Percentiles rank a stretch among this genome's conserved stretches.
Evolutionary conservation across 2,888 invertebrate genomes (phyloP).

Genomic region (Coronaproctus castanopsis): DNA sequence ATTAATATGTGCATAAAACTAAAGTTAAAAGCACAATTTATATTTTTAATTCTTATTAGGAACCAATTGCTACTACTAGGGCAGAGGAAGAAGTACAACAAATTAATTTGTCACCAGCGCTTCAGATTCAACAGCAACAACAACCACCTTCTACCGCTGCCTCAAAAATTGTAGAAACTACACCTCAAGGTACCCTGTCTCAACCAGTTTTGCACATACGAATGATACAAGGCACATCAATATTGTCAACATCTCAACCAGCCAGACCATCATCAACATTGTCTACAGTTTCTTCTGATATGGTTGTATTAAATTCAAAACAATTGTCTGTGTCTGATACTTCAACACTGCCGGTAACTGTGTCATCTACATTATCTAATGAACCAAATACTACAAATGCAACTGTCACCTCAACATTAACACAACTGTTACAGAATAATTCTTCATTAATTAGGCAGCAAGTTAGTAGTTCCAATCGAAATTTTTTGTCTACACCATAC

Average conservation of each 20-base stretch:
- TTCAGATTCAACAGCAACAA: no score
- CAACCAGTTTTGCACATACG: neutral
- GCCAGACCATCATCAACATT: neutral
- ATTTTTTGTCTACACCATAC: no score
- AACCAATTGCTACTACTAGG: neutral
- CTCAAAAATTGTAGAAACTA: no score
- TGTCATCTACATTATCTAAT: neutral
- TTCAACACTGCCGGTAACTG: neutral
- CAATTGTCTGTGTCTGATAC: no score
- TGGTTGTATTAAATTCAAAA: no score
- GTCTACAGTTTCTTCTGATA: no score
- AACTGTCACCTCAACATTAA: constrained; percentile 25
- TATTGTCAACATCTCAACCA: neutral
- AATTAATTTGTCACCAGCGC: no score
- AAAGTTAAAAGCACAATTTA: neutral
- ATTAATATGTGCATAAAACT: no score
- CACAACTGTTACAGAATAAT: constrained; percentile 27
- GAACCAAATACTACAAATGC: constrained; percentile 16
- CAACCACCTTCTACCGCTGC: no score
- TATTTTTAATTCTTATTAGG: neutral
- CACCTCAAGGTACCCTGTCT: no score
- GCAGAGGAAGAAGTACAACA: no score
- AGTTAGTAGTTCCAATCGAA: constrained; percentile 22
- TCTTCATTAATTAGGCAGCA: constrained; percentile 30
- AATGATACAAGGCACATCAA: neutral